Evolutionary conservation across 2,888 invertebrate species (phyloP).

Genomic region (Creontiades dilutus): DNA sequence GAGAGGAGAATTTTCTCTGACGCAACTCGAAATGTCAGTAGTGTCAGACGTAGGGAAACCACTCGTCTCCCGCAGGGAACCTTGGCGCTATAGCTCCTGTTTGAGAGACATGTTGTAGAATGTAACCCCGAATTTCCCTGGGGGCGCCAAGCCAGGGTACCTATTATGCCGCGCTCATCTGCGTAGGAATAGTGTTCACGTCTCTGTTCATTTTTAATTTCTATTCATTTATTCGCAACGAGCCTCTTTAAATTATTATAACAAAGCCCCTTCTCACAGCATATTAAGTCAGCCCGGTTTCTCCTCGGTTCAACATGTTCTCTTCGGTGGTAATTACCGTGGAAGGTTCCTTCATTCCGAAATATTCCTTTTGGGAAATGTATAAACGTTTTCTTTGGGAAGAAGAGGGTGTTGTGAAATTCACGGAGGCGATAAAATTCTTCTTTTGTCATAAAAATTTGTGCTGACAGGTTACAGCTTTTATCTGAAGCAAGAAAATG

Average conservation of each 20-base stretch:
- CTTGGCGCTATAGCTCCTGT: conserved; percentile 30
- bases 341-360: not conserved
- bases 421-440: no score
- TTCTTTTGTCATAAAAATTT: no score
- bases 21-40: not conserved
- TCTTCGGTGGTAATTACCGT: not conserved
- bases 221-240: conserved; percentile 54
- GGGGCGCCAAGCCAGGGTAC: not conserved
- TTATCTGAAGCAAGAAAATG: no score
- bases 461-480: no score
- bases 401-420: not conserved
- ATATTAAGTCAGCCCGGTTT: not conserved
- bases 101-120: conserved; percentile 57
- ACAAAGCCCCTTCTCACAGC: not conserved
- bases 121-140: conserved; percentile 60
- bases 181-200: conserved; percentile 18
- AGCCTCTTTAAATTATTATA: conserved; percentile 29
- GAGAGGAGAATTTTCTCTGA: conserved; percentile 14
- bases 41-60: conserved; percentile 16
- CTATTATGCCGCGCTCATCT: conserved; percentile 27
- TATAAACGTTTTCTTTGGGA: not conserved
- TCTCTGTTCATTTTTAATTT: conserved; percentile 49
- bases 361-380: not conserved
- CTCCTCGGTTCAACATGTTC: not conserved
- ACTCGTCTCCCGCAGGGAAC: conserved; percentile 11